Evolutionary conservation across 2,797 vertebrate species (phyloP).

Genomic region (Ptychobarbus kaznakovi): DNA sequence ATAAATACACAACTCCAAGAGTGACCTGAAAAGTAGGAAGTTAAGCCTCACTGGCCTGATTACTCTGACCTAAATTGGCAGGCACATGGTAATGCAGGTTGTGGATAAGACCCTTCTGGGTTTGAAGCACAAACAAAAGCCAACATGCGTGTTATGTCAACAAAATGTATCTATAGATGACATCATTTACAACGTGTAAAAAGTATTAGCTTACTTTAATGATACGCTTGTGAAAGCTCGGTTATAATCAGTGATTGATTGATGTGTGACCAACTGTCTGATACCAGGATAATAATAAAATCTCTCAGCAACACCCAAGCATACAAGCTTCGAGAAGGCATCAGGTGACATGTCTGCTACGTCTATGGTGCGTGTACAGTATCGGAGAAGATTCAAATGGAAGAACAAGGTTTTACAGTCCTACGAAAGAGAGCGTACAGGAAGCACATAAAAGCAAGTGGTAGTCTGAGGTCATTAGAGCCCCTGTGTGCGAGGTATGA

Average conservation of each 20-base stretch:
- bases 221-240: neutral
- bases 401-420: slow-evolving; percentile 18
- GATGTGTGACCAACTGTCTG: neutral
- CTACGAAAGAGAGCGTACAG: neutral
- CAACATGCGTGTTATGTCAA: neutral
- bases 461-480: neutral
- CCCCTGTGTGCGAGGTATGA: neutral
- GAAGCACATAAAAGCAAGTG: neutral
- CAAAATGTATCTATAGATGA: neutral
- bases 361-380: neutral
- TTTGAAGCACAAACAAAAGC: slow-evolving; percentile 25
- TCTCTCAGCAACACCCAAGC: slow-evolving; percentile 14
- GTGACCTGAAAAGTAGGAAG: slow-evolving; percentile 41
- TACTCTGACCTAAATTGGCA: slow-evolving; percentile 28
- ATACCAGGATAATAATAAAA: neutral
- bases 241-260: slow-evolving; percentile 13
- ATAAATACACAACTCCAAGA: neutral
- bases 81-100: slow-evolving; percentile 22
- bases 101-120: neutral
- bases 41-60: slow-evolving; percentile 42
- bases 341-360: slow-evolving; percentile 39
- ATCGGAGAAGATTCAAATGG: slow-evolving; percentile 25
- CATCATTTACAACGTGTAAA: neutral
- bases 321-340: slow-evolving; percentile 31
- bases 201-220: slow-evolving; percentile 12